These are phyloP conservation scores for Drosophila elegans DNA, from an alignment of 1,140 invertebrate species.

Conservation along the genomic window DNA sequence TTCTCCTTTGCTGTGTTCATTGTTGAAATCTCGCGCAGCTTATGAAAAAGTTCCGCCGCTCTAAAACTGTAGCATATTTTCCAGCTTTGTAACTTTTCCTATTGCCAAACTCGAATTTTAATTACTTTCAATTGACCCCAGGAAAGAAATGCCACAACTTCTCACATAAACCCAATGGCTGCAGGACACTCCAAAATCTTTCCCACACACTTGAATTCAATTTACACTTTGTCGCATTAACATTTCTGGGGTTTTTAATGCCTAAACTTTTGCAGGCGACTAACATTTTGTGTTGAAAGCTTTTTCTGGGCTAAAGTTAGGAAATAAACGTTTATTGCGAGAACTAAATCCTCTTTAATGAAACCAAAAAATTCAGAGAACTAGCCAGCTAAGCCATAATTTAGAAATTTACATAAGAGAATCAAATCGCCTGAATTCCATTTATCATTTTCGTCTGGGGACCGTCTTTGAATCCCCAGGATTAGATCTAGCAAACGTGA, in stretches of 20 bases:
- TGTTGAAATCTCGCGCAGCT: slow-evolving; percentile 8
- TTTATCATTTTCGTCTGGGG: slow-evolving; percentile 25
- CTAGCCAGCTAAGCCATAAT: slow-evolving; percentile 14
- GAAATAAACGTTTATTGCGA: slow-evolving; percentile 48
- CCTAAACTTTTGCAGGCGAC: slow-evolving; percentile 26
- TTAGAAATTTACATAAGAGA: slow-evolving; percentile 36
- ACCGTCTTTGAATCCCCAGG: slow-evolving; percentile 2
- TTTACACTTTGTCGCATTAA: slow-evolving; percentile 73
- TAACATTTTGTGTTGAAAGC: slow-evolving; percentile 58
- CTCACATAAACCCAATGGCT: slow-evolving; percentile 59
- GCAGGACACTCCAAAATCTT: slow-evolving; percentile 9
- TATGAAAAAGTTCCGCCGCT: background rate
- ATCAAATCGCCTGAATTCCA: slow-evolving; percentile 15
- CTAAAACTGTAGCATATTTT: slow-evolving; percentile 40
- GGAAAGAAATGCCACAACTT: slow-evolving; percentile 57
- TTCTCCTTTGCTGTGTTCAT: background rate
- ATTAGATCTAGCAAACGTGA: slow-evolving; percentile 37
- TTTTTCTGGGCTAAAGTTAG: slow-evolving; percentile 42
- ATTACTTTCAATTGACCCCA: slow-evolving; percentile 76
- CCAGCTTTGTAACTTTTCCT: slow-evolving; percentile 30
- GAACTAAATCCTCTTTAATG: slow-evolving; percentile 40
- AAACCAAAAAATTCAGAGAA: background rate
- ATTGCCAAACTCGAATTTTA: slow-evolving; percentile 47
- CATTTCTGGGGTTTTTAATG: slow-evolving; percentile 47
- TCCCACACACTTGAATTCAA: slow-evolving; percentile 66